Base-by-base conservation (phyloP, 2,797 vertebrate species). In the Fistularia commersonii region DNA sequence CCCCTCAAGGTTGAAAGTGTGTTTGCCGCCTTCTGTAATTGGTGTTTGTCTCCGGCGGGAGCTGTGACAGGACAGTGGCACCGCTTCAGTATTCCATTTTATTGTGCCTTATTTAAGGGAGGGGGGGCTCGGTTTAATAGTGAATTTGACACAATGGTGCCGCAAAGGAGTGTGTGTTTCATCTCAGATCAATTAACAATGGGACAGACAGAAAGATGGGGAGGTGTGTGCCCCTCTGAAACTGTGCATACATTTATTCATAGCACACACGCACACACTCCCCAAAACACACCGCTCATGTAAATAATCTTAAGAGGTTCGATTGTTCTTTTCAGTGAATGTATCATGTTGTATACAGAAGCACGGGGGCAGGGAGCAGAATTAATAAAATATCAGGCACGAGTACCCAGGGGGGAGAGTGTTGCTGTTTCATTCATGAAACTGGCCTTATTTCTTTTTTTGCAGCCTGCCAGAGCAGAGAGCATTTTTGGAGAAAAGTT, bases 161-260 rank as follows among this genome's bases (percentile, higher is more conserved):
- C 38, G 64, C 47, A 61, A 36, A 0, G 23, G 65, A 57, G 42
- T 45, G 38, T 61, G 49, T 13, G 64, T 77, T 81, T 80, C 60
- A 78, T 72, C 74, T 69, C 54, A 51, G 54, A 79, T 80, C 65
- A 82, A 75, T 76, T 74, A 80, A 65, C 74, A 80, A 82, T 74
- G 66, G 47, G 67, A 51, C 14, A 36, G 54, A 64, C 57, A 58
- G 56, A 72, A 56, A 63, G 56, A 66, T 42, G 41, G 32, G 41
- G 45, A 55, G 47, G 53, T 64, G 57, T 51, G 45, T 37, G 7
- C 37, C 36, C 44, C 10, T 52, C 42, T 56, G 66, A 76, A 58
- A 11, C 58, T 45, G 54, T 54, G 3, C 45, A 69, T 58, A 13
- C 65, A 61, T 61, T 23, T 42, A 66, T 82, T 53, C 51, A 74